Base-by-base conservation (phyloP, 2,888 invertebrate genomes). In the Hololepta plana region DNA sequence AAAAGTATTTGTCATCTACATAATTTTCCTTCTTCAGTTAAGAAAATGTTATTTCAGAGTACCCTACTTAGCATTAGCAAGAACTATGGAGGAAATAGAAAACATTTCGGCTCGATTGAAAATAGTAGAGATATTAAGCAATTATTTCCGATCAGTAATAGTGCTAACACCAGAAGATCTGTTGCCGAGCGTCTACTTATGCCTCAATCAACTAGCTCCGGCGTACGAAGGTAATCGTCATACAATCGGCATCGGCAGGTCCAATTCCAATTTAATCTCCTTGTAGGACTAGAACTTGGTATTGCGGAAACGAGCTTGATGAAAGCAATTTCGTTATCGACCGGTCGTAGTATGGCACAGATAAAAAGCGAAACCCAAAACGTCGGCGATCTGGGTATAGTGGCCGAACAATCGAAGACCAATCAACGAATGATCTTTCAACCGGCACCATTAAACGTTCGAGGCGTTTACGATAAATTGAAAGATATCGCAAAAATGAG, bases 181-280 rank as follows among this genome's bases (percentile, higher is more conserved):
- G 32, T 48, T 91, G 28, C 72, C 82, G 1, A 85, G 87, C 40
- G 69, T 98, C 10, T 96, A 98, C 53, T 57, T 98, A 37, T 91
- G 91, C 44, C 63, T 96, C n/a, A 98, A 98, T 55, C 80, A 84
- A 53, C 58, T 98, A 22, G 95, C 88, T 1, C 96, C 98, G 0
- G 87, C 93, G 0, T 95, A 93, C 50, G 85, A 91, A 53, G 95
- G 90, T 59, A 47, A 49, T n/a, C n/a, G n/a, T n/a, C n/a, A n/a
- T n/a, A n/a, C n/a, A n/a, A n/a, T n/a, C n/a, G n/a, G n/a, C n/a
- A n/a, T n/a, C n/a, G n/a, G n/a, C n/a, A n/a, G n/a, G n/a, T n/a
- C n/a, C n/a, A n/a, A n/a, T n/a, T n/a, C n/a, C n/a, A n/a, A n/a
- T n/a, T n/a, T n/a, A 17, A 17, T 20, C 13, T 20, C 12, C n/a